phyloP scores from a whole-genome alignment of 2,888 invertebrate species.

The Pteria penguin region DNA sequence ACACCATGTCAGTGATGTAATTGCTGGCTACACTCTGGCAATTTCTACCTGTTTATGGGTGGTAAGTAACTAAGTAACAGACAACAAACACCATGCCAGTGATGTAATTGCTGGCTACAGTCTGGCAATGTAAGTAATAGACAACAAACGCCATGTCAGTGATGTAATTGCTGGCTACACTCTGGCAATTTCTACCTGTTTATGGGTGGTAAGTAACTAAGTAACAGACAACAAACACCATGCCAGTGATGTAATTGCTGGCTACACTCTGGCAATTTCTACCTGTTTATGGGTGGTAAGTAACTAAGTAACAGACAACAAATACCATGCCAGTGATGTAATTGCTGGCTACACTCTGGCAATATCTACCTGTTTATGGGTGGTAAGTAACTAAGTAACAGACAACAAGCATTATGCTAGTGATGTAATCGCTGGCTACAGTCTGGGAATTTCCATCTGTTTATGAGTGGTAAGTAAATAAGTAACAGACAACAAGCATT shows the following conservation, averaged over 20 bases:
- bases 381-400: conserved; percentile 12
- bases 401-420: conserved; percentile 16
- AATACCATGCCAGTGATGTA: conserved; percentile 14
- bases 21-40: conserved; percentile 10
- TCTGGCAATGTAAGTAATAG: not conserved
- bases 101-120: conserved; percentile 15
- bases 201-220: conserved; percentile 16
- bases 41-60: conserved; percentile 1
- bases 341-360: conserved; percentile 6
- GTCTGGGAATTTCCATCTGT: not conserved
- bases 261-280: not conserved
- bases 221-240: conserved; percentile 20
- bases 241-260: conserved; percentile 3
- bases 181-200: not conserved
- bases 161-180: conserved; percentile 20
- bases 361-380: not conserved
- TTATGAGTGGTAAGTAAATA: conserved; percentile 17
- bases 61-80: conserved; percentile 3
- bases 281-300: conserved; percentile 11
- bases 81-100: conserved; percentile 14
- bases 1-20: conserved; percentile 18
- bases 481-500: conserved; percentile 19
- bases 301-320: conserved; percentile 16
- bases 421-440: conserved; percentile 14
- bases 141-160: conserved; percentile 16